A percentile compares a stretch with the other conserved stretches of the same genome.
Evolutionary conservation across 2,888 invertebrate species (phyloP).

Genomic region (Drosophila colorata): DNA sequence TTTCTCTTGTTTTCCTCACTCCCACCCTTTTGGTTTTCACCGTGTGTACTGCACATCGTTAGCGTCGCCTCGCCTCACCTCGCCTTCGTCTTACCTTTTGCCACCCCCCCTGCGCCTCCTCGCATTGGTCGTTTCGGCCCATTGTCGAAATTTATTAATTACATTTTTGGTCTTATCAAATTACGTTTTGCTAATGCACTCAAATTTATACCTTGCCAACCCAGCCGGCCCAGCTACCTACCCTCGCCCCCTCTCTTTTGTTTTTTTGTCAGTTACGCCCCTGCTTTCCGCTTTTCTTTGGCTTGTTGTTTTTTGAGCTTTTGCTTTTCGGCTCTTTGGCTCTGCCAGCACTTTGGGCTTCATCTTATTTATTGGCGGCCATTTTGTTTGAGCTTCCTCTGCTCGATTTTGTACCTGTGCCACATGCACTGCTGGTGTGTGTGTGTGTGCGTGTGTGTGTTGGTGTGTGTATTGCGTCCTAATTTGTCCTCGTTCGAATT

Average conservation of each 20-base stretch:
- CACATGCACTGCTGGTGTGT: slow-evolving; percentile 26
- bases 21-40: not conserved
- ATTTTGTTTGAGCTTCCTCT: slow-evolving; percentile 65
- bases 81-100: not conserved
- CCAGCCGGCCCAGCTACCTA: not conserved
- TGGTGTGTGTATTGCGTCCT: slow-evolving; percentile 42
- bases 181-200: slow-evolving; percentile 83
- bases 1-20: too few species aligned
- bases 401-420: slow-evolving; percentile 17
- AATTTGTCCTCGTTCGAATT: slow-evolving; percentile 78
- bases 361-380: slow-evolving; percentile 75
- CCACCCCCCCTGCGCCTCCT: not conserved
- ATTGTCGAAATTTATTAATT: slow-evolving; percentile 84
- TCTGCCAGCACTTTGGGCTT: slow-evolving; percentile 23
- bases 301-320: slow-evolving; percentile 67
- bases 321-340: slow-evolving; percentile 50
- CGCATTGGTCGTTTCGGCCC: slow-evolving; percentile 17
- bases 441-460: slow-evolving; percentile 15
- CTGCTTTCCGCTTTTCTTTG: not conserved
- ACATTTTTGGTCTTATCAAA: slow-evolving; percentile 84
- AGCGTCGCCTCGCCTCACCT: slow-evolving; percentile 22
- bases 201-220: slow-evolving; percentile 78
- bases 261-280: too few species aligned
- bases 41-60: slow-evolving; percentile 34
- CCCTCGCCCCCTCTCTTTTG: not conserved